These are phyloP conservation scores for Pardalotus punctatus DNA, from an alignment of 2,113 vertebrate species.

Conservation along the genomic window DNA sequence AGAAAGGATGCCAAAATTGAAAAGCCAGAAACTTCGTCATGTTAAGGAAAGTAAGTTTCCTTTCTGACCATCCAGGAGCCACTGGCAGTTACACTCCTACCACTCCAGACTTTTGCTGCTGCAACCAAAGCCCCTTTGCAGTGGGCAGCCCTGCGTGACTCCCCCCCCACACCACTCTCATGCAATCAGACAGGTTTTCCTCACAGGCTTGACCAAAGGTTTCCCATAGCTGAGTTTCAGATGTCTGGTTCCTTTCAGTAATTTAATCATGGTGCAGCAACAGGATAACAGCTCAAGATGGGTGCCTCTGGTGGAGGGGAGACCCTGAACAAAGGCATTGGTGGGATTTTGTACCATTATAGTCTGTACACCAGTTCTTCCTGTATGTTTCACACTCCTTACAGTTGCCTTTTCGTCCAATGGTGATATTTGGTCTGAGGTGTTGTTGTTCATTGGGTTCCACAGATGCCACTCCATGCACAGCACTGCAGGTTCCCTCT, in stretches of 20 bases:
- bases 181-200: not conserved
- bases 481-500: not conserved
- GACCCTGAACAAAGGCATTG: not conserved
- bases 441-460: not conserved
- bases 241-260: not conserved
- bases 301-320: fast-evolving
- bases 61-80: not conserved
- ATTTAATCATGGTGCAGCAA: not conserved
- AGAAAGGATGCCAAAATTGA: not conserved
- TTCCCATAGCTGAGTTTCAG: not conserved
- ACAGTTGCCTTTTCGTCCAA: not conserved
- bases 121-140: not conserved
- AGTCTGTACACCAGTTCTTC: not conserved
- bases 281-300: not conserved
- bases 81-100: not conserved
- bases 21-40: not conserved
- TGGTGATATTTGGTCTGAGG: not conserved
- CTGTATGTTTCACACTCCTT: not conserved
- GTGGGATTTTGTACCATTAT: not conserved
- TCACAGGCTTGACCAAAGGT: not conserved
- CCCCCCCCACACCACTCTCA: no score
- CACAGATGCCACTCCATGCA: no score
- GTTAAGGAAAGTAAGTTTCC: not conserved
- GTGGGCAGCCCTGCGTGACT: not conserved
- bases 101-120: not conserved